These are phyloP conservation scores for Crypturellus undulatus DNA, from an alignment of 2,113 vertebrate genomes.

Conservation along the genomic window DNA sequence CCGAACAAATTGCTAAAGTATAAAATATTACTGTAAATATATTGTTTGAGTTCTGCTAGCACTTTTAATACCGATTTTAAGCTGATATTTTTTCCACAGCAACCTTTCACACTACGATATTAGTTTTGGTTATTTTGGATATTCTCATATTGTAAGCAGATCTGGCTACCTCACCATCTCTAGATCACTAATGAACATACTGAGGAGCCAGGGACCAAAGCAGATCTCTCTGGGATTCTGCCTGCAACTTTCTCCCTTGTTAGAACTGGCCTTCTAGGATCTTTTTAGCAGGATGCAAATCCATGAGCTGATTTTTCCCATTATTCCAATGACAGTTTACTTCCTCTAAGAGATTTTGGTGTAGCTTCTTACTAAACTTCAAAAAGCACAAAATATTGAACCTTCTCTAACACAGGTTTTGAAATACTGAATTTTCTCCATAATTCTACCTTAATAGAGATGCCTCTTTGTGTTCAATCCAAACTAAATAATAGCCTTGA, in stretches of 20 bases:
- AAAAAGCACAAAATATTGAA: too few relatives aligned
- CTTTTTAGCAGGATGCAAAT: not conserved
- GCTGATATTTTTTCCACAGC: not conserved
- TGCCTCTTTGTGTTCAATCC: too few relatives aligned
- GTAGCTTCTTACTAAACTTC: not conserved
- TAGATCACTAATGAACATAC: not conserved
- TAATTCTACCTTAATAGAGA: too few relatives aligned
- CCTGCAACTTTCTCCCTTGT: not conserved
- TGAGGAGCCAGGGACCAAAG: not conserved
- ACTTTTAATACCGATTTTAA: not conserved
- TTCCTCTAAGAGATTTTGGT: not conserved
- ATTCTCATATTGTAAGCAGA: not conserved
- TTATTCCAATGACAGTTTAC: not conserved
- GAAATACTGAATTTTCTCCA: too few relatives aligned
- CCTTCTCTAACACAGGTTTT: too few relatives aligned
- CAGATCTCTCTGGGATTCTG: not conserved
- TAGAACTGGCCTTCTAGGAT: not conserved
- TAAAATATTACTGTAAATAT: not conserved
- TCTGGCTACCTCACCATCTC: not conserved
- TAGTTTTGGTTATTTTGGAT: not conserved
- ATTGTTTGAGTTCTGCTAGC: not conserved
- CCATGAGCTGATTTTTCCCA: not conserved
- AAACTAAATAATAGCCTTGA: too few relatives aligned
- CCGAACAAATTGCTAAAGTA: not conserved
- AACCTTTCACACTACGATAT: not conserved